Evolutionary conservation across 2,113 vertebrate species (phyloP), one percentile per base, ranked within the genome.

Genomic region (Corapipo altera): DNA sequence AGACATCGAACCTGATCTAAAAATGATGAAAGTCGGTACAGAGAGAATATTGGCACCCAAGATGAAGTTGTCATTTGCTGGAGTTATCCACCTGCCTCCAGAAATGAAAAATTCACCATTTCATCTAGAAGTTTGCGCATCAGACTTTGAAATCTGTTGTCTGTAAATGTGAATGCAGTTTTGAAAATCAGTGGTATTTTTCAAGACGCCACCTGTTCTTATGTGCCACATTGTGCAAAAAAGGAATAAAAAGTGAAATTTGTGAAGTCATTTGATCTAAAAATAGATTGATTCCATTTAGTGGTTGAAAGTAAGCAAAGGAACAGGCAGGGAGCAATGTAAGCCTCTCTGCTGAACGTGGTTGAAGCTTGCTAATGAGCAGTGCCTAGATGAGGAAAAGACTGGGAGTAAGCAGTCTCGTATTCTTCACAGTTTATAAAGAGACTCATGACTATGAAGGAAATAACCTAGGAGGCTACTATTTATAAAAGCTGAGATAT

Each of bases 1-100:
- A 96, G 94, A 97, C 90, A 88, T 80, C 85, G 94, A 94, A 88
- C 62, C 78, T 88, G 70, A 91, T 97, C 95, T 96, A 88, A 97
- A 95, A 91, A 90, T 96, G 85, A 94, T 97, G 96, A 95, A 93
- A 95, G 71, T 76, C 49, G 28, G 66, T 94, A 65, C 32, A 3
- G 82, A 82, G 92, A 90, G 74, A 95, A 96, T 97, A 97, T 96
- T 97, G 96, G 90, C 75, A 90, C 66, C 62, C 66, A 65, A 85
- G 82, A 97, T 96, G 82, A 96, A 97, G 96, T 85, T 96, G 94
- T 97, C 90, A 94, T 62, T 93, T 73, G 88, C 92, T 88, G 32
- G 70, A 94, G 52, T 95, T 93, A 90, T 62, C 89, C 88, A 88
- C 82, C 74, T 95, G 92, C 92, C 90, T 95, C 66, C 74, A 94